Evolutionary conservation across 2,113 vertebrate species (phyloP).

Genomic region (Dicaeum eximium): DNA sequence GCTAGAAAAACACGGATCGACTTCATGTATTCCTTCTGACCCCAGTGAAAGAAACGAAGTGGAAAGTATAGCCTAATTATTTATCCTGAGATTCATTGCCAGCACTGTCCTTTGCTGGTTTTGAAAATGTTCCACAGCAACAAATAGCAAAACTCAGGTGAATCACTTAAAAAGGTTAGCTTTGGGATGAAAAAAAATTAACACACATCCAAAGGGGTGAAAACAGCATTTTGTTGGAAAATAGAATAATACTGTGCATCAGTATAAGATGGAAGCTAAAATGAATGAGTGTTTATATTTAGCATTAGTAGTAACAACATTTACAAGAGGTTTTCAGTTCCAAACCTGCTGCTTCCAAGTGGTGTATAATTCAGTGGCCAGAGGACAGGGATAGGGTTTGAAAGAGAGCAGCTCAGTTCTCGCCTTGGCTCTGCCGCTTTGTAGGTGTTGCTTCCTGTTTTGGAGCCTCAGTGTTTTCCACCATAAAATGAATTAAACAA

Average conservation of each 20-base stretch:
- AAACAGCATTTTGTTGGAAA: not conserved
- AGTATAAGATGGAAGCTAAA: not conserved
- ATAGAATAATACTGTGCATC: not conserved
- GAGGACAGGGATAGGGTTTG: not conserved
- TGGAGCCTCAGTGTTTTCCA: not conserved
- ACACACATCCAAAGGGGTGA: not conserved
- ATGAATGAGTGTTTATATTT: not conserved
- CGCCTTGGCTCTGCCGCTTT: not conserved
- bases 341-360: not conserved
- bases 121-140: not conserved
- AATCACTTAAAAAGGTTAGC: not conserved
- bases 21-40: not conserved
- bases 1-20: not conserved
- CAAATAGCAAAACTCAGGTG: not conserved
- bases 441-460: not conserved
- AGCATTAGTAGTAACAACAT: not conserved
- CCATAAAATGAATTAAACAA: not conserved
- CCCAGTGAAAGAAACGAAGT: not conserved
- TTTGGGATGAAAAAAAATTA: not conserved
- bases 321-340: not conserved
- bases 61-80: not conserved
- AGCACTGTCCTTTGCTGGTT: not conserved
- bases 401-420: not conserved
- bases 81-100: not conserved
- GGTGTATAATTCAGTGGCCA: not conserved